Conservation (phyloP, 2,797 vertebrate genomes). For the Aythya fuligula region DNA sequence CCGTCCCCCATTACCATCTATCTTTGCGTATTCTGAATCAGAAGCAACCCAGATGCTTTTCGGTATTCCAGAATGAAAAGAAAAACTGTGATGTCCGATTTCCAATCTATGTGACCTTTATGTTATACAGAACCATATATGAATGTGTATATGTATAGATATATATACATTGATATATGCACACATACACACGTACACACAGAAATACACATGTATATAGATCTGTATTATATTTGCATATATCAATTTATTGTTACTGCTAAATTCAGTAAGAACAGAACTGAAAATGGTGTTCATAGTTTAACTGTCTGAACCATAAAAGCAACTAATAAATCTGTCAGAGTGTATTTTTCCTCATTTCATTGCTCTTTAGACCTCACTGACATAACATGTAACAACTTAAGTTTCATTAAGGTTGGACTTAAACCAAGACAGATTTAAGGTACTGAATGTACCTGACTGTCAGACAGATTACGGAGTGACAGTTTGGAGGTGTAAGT, state of each 20-base stretch:
- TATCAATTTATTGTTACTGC: neutral
- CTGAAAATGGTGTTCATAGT: accelerated
- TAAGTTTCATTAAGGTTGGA: neutral
- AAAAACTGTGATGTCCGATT: neutral
- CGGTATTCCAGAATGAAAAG: neutral
- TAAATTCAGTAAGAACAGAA: neutral
- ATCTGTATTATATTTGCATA: neutral
- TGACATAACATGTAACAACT: neutral
- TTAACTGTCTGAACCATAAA: neutral
- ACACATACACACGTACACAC: neutral
- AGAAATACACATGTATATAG: neutral
- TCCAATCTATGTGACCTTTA: neutral
- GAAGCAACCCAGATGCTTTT: neutral
- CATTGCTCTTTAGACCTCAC: neutral
- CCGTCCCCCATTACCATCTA: neutral
- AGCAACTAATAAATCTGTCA: neutral
- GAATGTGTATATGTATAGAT: neutral
- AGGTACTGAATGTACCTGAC: neutral
- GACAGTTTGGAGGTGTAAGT: neutral
- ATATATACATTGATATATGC: too few relatives aligned
- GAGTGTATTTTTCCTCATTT: neutral
- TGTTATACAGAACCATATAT: neutral
- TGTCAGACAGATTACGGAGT: neutral
- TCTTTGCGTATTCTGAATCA: neutral
- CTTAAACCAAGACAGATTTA: neutral